These are phyloP conservation scores for Aporophyla lueneburgensis DNA, from an alignment of 2,888 invertebrate species.

Conservation along the genomic window DNA sequence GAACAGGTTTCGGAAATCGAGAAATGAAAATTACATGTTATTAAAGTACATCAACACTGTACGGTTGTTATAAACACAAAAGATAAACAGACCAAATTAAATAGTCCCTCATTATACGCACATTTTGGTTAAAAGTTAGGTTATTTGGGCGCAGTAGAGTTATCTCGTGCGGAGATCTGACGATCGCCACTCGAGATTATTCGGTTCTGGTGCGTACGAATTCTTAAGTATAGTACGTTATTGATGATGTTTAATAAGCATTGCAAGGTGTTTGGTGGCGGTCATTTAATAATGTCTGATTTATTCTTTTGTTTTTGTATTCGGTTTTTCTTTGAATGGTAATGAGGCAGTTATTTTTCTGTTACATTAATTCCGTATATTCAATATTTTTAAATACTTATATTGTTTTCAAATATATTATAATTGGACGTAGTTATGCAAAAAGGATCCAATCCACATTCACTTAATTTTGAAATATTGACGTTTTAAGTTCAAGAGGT, in stretches of 20 bases:
- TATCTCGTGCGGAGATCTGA: conserved; percentile 81
- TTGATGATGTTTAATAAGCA: conserved; percentile 69
- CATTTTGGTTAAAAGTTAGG: conserved; percentile 86
- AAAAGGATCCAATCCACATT: no score
- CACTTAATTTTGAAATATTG: no score
- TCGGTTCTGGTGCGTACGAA: conserved; percentile 78
- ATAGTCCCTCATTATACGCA: conserved; percentile 87
- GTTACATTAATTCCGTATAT: not conserved
- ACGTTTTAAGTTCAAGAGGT: no score
- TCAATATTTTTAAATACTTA: no score
- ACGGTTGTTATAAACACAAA: conserved; percentile 88
- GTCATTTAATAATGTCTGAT: conserved; percentile 52
- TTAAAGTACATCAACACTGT: conserved; percentile 89
- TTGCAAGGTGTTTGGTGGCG: conserved; percentile 65
- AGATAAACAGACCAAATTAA: conserved; percentile 90
- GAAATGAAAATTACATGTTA: conserved; percentile 89
- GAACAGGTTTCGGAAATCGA: conserved; percentile 87
- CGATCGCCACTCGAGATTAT: conserved; percentile 84
- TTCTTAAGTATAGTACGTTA: conserved; percentile 65
- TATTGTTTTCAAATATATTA: no score
- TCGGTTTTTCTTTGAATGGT: conserved; percentile 21
- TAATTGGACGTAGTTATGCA: no score
- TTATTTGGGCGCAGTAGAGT: conserved; percentile 83
- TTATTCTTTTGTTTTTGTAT: conserved; percentile 43
- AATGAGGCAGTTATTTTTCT: not conserved